phyloP scores from a whole-genome alignment of 2,888 invertebrate species.

The Julus scanicus region DNA sequence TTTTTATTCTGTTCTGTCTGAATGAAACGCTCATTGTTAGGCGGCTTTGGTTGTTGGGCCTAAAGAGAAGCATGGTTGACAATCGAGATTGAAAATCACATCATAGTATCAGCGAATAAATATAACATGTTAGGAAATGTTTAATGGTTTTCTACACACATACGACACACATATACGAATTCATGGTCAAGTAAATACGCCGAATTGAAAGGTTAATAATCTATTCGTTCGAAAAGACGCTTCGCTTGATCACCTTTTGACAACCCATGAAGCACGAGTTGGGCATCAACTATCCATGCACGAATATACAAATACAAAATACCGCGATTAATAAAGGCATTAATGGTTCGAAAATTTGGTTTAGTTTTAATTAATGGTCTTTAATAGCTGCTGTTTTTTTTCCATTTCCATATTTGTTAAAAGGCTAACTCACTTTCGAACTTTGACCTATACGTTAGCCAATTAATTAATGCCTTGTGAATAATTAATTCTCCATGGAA shows the following conservation, averaged over 20 bases:
- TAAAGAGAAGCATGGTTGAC: neutral
- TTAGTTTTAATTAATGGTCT: too few relatives aligned
- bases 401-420: too few relatives aligned
- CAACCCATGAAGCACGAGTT: neutral
- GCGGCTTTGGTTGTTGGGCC: constrained; percentile 32
- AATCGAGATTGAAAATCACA: neutral
- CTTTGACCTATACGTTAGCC: too few relatives aligned
- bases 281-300: neutral
- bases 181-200: neutral
- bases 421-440: too few relatives aligned
- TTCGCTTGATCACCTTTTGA: neutral
- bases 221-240: too few relatives aligned
- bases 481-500: too few relatives aligned
- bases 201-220: neutral
- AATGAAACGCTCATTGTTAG: neutral
- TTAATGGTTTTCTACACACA: neutral
- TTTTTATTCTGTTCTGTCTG: neutral
- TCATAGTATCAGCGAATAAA: neutral
- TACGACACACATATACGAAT: neutral
- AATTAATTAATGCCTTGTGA: too few relatives aligned
- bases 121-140: neutral
- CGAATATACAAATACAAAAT: too few relatives aligned
- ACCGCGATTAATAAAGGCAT: too few relatives aligned
- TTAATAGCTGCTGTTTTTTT: too few relatives aligned
- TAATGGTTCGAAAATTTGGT: too few relatives aligned